These are phyloP conservation scores for Castor canadensis DNA, from an alignment of 2,113 vertebrate genomes.

Conservation along the genomic window DNA sequence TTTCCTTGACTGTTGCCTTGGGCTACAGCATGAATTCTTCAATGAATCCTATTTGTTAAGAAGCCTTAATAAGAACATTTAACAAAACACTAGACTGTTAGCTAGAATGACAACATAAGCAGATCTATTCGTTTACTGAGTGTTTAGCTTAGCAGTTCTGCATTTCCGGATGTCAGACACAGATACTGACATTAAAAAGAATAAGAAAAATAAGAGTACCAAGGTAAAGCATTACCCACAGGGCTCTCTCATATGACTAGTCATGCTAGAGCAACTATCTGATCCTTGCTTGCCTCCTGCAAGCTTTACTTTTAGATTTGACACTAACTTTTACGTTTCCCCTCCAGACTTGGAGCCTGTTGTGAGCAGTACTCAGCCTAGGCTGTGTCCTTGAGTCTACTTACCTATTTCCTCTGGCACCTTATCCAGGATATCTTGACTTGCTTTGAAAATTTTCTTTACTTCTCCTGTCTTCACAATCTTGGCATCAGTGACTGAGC, in stretches of 20 bases:
- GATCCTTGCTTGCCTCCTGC: neutral
- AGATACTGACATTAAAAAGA: neutral
- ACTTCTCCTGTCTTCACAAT: neutral
- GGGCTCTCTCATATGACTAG: too few relatives aligned
- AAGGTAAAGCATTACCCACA: neutral
- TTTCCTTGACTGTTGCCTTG: neutral
- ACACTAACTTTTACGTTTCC: neutral
- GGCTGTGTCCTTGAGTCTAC: neutral
- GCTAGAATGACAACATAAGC: conserved; percentile 34
- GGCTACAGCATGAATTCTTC: conserved; percentile 23
- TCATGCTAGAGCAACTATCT: neutral
- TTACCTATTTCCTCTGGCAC: neutral
- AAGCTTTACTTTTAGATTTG: neutral
- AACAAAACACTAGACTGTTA: conserved; percentile 26
- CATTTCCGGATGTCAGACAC: neutral
- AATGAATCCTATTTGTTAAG: conserved; percentile 37
- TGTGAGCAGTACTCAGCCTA: neutral
- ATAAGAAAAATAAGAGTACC: neutral
- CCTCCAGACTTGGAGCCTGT: too few relatives aligned
- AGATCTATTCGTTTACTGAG: conserved; percentile 22
- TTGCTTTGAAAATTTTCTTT: neutral
- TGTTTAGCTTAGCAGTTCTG: neutral
- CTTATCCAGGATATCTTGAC: neutral
- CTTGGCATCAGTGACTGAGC: neutral
- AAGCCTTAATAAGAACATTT: conserved; percentile 23